Conservation (phyloP, 2,113 vertebrate genomes). For the Gnathonemus echidnorhynchus region DNA sequence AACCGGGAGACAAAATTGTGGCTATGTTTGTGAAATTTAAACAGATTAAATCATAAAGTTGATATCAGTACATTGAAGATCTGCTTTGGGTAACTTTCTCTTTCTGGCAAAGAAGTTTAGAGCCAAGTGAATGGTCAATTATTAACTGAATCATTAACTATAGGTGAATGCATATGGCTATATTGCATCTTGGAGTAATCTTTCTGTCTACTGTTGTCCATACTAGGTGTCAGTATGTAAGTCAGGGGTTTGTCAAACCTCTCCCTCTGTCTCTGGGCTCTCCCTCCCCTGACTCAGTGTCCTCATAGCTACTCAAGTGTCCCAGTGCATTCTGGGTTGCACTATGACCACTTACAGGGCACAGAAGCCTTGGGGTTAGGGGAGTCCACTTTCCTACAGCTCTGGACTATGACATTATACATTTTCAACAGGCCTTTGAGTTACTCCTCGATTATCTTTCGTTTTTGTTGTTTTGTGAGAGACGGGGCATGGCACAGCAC, state of each 20-base stretch:
- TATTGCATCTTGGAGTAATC: slow-evolving; percentile 50
- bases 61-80: not conserved
- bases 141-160: not conserved
- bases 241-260: slow-evolving; percentile 48
- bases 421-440: slow-evolving; percentile 18
- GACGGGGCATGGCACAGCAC: slow-evolving; percentile 16
- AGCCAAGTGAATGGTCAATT: not conserved
- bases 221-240: slow-evolving; percentile 53
- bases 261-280: slow-evolving; percentile 34
- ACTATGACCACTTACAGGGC: not conserved
- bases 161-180: slow-evolving; percentile 27
- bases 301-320: slow-evolving; percentile 1
- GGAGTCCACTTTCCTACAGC: not conserved
- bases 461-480: slow-evolving; percentile 7
- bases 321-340: not conserved
- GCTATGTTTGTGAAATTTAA: not conserved
- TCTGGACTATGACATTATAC: slow-evolving; percentile 15
- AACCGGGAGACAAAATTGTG: not conserved
- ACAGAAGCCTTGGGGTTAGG: not conserved
- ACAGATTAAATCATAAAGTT: not conserved
- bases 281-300: slow-evolving; percentile 11
- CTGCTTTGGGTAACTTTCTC: not conserved
- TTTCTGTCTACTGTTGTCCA: slow-evolving; percentile 52
- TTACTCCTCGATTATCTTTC: not conserved
- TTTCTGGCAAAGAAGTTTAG: not conserved